phyloP scores from a whole-genome alignment of 1,140 invertebrate species.

The Cherax quadricarinatus region DNA sequence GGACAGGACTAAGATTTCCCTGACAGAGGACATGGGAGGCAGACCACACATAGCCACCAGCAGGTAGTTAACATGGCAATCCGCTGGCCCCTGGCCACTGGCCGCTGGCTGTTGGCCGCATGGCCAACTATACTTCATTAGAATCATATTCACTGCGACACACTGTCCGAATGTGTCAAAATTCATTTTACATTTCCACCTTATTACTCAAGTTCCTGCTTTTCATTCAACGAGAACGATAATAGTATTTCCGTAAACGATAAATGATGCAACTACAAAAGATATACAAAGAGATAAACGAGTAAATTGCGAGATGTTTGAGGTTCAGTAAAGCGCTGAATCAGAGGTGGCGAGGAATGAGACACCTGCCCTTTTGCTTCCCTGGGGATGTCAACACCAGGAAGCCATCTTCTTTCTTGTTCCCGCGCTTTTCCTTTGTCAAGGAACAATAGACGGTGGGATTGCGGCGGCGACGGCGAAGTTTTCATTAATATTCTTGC shows the following conservation, averaged over 20 bases:
- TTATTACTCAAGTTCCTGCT: not conserved
- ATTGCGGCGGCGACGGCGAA: conserved; percentile 41
- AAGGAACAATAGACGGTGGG: conserved; percentile 40
- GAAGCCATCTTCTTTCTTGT: conserved; percentile 57
- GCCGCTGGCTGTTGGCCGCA: not conserved
- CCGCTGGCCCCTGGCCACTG: not conserved
- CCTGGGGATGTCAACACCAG: conserved; percentile 42
- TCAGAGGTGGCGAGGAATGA: not conserved
- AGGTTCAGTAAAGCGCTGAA: too few relatives aligned
- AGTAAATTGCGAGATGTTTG: too few relatives aligned
- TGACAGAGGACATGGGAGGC: too few relatives aligned
- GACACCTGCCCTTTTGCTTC: not conserved
- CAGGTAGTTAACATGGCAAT: too few relatives aligned
- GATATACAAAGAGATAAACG: not conserved
- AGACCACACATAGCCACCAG: too few relatives aligned
- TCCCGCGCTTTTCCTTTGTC: conserved; percentile 41
- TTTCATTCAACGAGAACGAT: not conserved
- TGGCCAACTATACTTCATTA: conserved; percentile 56
- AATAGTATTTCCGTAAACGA: not conserved
- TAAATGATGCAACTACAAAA: not conserved
- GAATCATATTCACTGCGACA: conserved; percentile 56
- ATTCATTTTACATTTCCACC: not conserved
- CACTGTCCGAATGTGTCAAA: conserved; percentile 9
- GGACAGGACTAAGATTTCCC: too few relatives aligned
- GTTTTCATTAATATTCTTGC: conserved; percentile 62